Percentiles rank a stretch among this genome's conserved stretches.
phyloP scores from a whole-genome alignment of 2,888 invertebrate genomes.

The Choreutis nemorana region DNA sequence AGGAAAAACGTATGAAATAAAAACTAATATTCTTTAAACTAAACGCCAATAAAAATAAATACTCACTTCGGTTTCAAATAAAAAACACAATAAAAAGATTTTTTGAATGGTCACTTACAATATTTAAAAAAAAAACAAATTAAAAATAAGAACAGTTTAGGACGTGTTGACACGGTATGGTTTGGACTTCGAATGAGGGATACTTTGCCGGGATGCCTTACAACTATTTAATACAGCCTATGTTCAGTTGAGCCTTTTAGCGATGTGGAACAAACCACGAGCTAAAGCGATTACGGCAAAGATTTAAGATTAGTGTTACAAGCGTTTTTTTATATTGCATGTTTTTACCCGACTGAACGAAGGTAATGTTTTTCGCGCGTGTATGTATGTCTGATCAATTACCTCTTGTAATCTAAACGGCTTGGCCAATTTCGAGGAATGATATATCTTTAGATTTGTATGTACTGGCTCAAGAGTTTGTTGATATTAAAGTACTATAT shows the following conservation, averaged over 20 bases:
- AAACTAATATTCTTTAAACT: slow-evolving; percentile 2
- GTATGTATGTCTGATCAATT: too few relatives aligned
- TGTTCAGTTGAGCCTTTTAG: slow-evolving; percentile 29
- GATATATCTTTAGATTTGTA: too few relatives aligned
- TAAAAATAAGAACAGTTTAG: slow-evolving; percentile 4
- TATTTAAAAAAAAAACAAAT: slow-evolving; percentile 10
- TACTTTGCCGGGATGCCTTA: slow-evolving; percentile 22
- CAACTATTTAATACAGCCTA: slow-evolving; percentile 21
- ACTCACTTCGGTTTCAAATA: slow-evolving; percentile 14
- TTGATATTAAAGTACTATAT: too few relatives aligned
- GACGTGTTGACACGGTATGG: slow-evolving; percentile 30
- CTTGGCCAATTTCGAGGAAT: too few relatives aligned
- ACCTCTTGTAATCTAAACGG: too few relatives aligned
- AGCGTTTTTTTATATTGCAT: too few relatives aligned
- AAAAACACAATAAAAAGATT: slow-evolving; percentile 8
- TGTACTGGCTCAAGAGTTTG: too few relatives aligned
- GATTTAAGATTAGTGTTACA: too few relatives aligned
- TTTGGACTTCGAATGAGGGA: slow-evolving; percentile 37
- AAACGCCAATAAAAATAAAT: slow-evolving; percentile 9
- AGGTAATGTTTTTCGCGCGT: too few relatives aligned
- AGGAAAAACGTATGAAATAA: neutral
- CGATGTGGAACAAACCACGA: slow-evolving; percentile 23
- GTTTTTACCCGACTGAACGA: too few relatives aligned
- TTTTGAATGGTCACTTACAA: neutral
- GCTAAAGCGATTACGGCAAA: slow-evolving; percentile 13